Evolutionary conservation across 1,140 invertebrate species (phyloP).

Genomic region (Parapsyche elsis): DNA sequence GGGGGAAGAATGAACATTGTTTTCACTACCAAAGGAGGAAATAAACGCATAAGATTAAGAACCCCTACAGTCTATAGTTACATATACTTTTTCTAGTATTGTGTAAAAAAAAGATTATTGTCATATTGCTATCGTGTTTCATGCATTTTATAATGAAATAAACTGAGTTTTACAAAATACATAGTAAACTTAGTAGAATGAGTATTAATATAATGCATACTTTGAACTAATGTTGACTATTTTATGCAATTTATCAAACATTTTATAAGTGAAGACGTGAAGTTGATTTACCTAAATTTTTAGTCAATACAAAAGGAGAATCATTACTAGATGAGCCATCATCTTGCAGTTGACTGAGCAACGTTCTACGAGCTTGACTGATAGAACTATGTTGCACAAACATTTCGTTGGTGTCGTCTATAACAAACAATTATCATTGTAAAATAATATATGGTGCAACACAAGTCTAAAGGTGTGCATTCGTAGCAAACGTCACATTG

Average conservation of each 20-base stretch:
- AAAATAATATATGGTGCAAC: constrained; percentile 9
- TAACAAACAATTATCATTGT: constrained; percentile 53
- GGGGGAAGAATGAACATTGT: too few species aligned
- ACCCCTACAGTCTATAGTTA: too few species aligned
- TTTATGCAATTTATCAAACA: background rate
- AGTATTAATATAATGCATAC: too few species aligned
- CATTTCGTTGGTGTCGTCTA: constrained; percentile 62
- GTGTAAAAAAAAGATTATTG: too few species aligned
- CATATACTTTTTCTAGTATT: too few species aligned
- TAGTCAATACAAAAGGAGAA: constrained; percentile 62
- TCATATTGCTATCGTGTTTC: too few species aligned
- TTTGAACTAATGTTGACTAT: background rate
- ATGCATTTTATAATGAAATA: too few species aligned
- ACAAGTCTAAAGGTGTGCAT: background rate
- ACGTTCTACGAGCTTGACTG: constrained; percentile 62
- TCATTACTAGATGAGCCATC: constrained; percentile 67
- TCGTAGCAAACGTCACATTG: background rate
- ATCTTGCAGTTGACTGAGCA: constrained; percentile 66
- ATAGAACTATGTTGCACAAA: constrained; percentile 61
- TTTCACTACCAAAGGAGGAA: too few species aligned
- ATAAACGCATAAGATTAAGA: too few species aligned
- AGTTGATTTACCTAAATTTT: constrained; percentile 52
- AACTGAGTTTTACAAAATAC: too few species aligned
- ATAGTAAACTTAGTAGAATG: too few species aligned
- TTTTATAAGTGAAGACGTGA: background rate